Base-by-base conservation (phyloP, 2,113 vertebrate species). In the Elachura formosa region DNA sequence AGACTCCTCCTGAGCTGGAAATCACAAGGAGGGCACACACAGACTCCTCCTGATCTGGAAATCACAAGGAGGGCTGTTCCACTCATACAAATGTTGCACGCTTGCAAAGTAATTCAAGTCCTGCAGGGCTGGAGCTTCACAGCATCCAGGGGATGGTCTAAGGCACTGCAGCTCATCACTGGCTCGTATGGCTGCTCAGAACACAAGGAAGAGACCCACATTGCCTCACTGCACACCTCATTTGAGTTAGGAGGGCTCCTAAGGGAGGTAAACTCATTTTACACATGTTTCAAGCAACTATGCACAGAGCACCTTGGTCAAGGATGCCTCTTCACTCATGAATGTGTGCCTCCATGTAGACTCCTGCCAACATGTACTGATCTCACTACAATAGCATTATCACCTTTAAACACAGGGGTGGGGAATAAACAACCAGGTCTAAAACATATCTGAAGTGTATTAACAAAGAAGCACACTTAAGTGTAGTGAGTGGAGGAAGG, bases 321-420 rank as follows among this genome's bases (percentile, higher is more conserved):
- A 82, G 29, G 40, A 74, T 25, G 6, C 7, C 28, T 59, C n/a
- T 61, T 84, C 67, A 51, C 25, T 49, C 28, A 10, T 6, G 12
- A 8, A 56, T 0, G 0, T 13, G n/a, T 1, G 0, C 36, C 45
- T 49, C n/a, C 43, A 11, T 0, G 2, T 2, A 49, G 36, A 19
- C 11, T 33, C 74, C 33, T 73, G 28, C 21, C 90, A 68, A 66
- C 12, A 40, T 4, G 6, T 28, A 24, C 36, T 52, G n/a, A 9
- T 54, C 61, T n/a, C 56, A 84, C 20, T n/a, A n/a, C 61, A 55
- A 3, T 1, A 36, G n/a, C n/a, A 19, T 38, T 54, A 62, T 15
- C 61, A 81, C n/a, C 25, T 61, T 61, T 72, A 71, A 74, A 87
- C 28, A 75, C 21, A 68, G 49, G 36, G 63, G 51, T n/a, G 21